phyloP scores from a whole-genome alignment of 2,113 vertebrate genomes.

The Pica pica region DNA sequence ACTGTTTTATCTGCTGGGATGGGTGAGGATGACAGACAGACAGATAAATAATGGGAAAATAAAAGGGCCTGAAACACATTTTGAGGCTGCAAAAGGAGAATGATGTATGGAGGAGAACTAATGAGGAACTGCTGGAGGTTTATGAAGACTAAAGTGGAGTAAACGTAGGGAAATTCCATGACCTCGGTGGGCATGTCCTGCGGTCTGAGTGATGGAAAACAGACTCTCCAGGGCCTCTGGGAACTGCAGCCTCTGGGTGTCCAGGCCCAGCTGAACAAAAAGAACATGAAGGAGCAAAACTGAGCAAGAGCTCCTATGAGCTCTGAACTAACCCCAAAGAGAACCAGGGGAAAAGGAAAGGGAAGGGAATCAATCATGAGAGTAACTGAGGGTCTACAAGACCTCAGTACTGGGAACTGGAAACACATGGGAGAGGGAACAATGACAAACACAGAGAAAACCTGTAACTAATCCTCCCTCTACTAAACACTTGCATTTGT shows the following conservation, averaged over 20 bases:
- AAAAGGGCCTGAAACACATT: neutral
- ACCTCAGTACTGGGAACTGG: neutral
- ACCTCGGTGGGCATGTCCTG: neutral
- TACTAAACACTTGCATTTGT: neutral
- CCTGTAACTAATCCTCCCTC: neutral
- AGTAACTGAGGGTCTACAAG: neutral
- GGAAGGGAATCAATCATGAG: neutral
- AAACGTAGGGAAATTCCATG: neutral
- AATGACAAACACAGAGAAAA: neutral
- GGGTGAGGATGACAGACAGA: neutral
- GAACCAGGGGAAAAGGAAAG: neutral
- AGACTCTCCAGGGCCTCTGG: neutral
- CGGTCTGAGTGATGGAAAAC: neutral
- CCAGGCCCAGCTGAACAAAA: neutral
- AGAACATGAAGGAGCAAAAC: neutral
- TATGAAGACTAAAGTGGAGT: neutral
- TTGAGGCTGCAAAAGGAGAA: neutral
- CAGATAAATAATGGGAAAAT: conserved; percentile 11
- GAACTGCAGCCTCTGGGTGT: neutral
- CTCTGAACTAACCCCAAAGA: neutral
- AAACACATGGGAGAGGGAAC: neutral
- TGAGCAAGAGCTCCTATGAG: neutral
- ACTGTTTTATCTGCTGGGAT: neutral
- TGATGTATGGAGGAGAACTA: conserved; percentile 12
- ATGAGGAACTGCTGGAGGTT: conserved; percentile 34